These are phyloP conservation scores for Trididemnum clinides DNA, from an alignment of 23 tunicate species.

Conservation along the genomic window DNA sequence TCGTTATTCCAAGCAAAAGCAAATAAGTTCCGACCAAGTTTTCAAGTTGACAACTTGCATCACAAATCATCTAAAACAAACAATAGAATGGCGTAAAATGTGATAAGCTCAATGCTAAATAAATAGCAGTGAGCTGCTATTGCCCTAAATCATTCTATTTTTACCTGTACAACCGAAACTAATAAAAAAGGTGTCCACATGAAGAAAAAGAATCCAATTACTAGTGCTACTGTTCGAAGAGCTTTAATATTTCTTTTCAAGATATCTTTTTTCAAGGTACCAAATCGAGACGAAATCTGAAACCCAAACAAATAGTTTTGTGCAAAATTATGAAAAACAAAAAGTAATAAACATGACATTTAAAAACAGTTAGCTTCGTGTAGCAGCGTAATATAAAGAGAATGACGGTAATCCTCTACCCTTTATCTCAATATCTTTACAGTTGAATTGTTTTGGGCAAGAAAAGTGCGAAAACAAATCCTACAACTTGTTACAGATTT, in stretches of 20 bases:
- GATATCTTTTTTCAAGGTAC: neutral
- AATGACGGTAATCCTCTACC: no score
- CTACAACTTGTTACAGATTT: no score
- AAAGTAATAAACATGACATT: no score
- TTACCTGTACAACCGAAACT: constrained; percentile 62
- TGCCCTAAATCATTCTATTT: neutral
- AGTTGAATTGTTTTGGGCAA: no score
- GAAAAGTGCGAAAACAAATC: no score
- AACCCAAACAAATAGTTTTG: neutral
- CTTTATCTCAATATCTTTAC: no score
- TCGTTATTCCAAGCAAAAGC: constrained; percentile 57
- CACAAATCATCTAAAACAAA: constrained; percentile 51
- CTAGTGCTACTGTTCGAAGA: constrained; percentile 54
- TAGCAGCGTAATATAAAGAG: no score
- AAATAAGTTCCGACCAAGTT: constrained; percentile 68
- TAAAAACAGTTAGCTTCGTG: no score
- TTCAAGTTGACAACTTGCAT: constrained; percentile 44
- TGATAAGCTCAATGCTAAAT: no score
- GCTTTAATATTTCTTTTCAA: constrained; percentile 48
- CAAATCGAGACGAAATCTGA: neutral
- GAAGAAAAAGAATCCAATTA: constrained; percentile 55
- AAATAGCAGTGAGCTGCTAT: neutral
- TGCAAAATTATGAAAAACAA: no score
- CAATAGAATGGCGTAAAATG: no score
- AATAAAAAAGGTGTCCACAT: constrained; percentile 87